Conservation (phyloP, 2,888 invertebrate genomes). For the Drosophila nr. perissopoda region DNA sequence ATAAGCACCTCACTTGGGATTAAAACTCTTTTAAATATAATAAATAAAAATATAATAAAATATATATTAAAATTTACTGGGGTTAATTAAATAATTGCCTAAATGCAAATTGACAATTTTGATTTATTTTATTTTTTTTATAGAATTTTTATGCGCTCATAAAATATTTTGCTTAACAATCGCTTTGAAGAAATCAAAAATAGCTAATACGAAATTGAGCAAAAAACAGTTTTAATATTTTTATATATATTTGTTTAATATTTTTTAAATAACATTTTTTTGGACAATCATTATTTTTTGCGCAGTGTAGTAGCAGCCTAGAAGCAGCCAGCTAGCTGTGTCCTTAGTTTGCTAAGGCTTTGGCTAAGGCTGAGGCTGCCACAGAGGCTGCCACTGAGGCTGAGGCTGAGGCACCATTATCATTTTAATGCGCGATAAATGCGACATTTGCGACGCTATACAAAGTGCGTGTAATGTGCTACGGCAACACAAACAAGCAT, state of each 20-base stretch:
- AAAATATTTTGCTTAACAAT: neutral
- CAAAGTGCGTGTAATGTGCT: conserved; percentile 80
- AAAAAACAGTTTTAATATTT: neutral
- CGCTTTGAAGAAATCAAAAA: neutral
- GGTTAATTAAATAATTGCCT: neutral
- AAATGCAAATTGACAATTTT: neutral
- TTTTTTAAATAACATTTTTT: no score
- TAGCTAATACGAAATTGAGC: neutral
- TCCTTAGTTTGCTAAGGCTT: neutral
- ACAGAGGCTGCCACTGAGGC: neutral
- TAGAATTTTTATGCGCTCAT: neutral
- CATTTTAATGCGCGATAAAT: conserved; percentile 84
- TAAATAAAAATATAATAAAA: neutral
- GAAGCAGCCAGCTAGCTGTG: neutral
- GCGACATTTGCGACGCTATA: conserved; percentile 83
- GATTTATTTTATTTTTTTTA: neutral
- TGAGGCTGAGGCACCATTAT: conserved; percentile 71
- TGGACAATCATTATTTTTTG: neutral
- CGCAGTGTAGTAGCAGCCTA: neutral
- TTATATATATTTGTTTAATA: no score
- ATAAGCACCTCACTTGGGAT: neutral
- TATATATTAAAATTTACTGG: fast-evolving
- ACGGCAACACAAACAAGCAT: conserved; percentile 46
- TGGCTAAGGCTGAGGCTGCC: neutral
- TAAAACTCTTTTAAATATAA: neutral